Percentiles rank a stretch among this genome's conserved stretches.
Conservation (phyloP, 2,797 vertebrate species). For the Eulemur mongoz region DNA sequence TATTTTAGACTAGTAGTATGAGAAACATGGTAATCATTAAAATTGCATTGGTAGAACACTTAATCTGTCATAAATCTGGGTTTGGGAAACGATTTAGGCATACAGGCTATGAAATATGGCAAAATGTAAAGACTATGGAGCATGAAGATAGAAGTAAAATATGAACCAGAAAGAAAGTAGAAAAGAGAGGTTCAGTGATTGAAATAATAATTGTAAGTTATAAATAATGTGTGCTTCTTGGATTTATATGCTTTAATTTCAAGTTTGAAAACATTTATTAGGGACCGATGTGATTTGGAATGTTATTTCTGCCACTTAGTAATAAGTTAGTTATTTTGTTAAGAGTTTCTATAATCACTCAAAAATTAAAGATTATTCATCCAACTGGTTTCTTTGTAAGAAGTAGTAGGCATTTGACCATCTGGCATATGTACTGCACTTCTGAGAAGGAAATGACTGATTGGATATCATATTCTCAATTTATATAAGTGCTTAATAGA, state of each 20-base stretch:
- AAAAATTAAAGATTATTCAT: constrained; percentile 31
- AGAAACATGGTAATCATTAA: constrained; percentile 27
- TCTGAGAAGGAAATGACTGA: constrained; percentile 35
- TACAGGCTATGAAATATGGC: background rate
- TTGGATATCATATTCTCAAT: background rate
- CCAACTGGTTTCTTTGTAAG: background rate
- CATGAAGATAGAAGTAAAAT: constrained; percentile 8
- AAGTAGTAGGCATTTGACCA: background rate
- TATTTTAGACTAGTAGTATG: background rate
- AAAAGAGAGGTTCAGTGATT: background rate
- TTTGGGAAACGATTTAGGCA: background rate
- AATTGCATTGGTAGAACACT: constrained; percentile 5
- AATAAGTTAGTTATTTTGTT: constrained; percentile 1
- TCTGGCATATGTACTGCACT: background rate
- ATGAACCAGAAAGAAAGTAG: background rate
- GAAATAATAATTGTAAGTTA: background rate
- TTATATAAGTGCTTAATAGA: background rate
- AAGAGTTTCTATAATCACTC: background rate
- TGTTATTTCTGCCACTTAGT: background rate
- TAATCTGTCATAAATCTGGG: constrained; percentile 8
- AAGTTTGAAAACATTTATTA: background rate
- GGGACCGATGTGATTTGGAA: background rate
- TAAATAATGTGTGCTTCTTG: background rate
- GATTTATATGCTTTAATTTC: background rate
- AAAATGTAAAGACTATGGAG: background rate